Evolutionary conservation across 2,797 vertebrate species (phyloP).

Genomic region (Sebastes vulpes): DNA sequence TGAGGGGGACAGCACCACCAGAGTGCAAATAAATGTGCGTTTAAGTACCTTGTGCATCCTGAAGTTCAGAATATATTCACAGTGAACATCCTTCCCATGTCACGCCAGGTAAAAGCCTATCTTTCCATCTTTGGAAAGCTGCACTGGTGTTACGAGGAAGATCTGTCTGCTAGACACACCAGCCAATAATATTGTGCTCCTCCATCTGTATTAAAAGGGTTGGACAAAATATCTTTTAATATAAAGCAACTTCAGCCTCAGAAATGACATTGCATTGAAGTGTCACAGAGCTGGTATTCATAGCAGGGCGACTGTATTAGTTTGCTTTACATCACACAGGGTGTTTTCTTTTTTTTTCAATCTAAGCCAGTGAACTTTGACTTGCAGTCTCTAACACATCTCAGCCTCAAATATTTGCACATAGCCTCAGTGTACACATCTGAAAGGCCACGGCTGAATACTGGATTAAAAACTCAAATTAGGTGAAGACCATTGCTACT

Average conservation of each 20-base stretch:
- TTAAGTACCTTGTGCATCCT: neutral
- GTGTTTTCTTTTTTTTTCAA: neutral
- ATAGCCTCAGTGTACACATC: conserved; percentile 22
- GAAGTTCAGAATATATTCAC: neutral
- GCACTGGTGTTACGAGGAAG: neutral
- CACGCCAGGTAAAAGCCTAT: neutral
- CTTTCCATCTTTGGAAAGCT: neutral
- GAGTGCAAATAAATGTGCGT: neutral
- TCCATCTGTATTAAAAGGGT: neutral
- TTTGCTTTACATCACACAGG: neutral
- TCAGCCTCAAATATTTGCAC: conserved; percentile 44
- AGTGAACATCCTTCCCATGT: neutral
- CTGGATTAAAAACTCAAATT: conserved; percentile 7
- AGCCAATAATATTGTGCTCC: neutral
- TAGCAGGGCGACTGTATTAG: neutral
- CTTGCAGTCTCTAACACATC: conserved; percentile 32
- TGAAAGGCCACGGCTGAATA: conserved; percentile 37
- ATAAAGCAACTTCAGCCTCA: neutral
- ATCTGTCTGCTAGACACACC: neutral
- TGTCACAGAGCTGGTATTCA: neutral
- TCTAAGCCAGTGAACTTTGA: conserved; percentile 19
- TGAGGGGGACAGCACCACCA: neutral
- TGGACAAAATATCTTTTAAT: neutral
- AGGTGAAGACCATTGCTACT: neutral
- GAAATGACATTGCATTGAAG: neutral